Conservation (phyloP, 2,888 invertebrate genomes). For the Dicyrtoma fusca region DNA sequence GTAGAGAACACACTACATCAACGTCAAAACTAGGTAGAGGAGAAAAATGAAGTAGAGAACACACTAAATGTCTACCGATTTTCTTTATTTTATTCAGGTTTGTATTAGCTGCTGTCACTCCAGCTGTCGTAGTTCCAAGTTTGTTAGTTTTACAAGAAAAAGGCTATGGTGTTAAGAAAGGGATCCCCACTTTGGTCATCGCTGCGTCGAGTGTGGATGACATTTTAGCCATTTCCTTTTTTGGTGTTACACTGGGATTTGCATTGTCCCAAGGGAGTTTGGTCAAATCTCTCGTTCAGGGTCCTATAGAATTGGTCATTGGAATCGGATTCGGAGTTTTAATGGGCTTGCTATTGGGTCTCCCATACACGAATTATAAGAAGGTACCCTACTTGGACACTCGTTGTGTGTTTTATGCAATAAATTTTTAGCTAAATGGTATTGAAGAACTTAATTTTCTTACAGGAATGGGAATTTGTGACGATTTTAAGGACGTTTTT, state of each 20-base stretch:
- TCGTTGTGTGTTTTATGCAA: background rate
- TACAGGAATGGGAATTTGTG: slow-evolving; percentile 34
- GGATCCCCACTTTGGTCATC: slow-evolving; percentile 74
- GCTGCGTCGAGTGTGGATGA: slow-evolving; percentile 75
- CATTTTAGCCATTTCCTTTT: slow-evolving; percentile 74
- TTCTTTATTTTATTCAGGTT: slow-evolving; percentile 62
- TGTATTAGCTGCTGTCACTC: slow-evolving; percentile 71
- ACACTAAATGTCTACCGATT: too few species aligned
- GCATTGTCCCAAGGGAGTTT: slow-evolving; percentile 65
- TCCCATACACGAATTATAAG: slow-evolving; percentile 11
- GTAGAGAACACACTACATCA: too few species aligned
- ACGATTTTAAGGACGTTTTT: slow-evolving; percentile 62
- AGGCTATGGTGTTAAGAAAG: slow-evolving; percentile 72
- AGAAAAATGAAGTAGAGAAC: too few species aligned
- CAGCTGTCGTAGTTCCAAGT: slow-evolving; percentile 74
- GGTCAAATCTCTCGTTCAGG: slow-evolving; percentile 38
- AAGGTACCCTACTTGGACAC: background rate
- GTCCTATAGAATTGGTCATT: slow-evolving; percentile 40
- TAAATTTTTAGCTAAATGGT: background rate
- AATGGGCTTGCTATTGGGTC: slow-evolving; percentile 39
- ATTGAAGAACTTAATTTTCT: background rate
- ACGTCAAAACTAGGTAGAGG: too few species aligned
- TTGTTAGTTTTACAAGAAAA: slow-evolving; percentile 67
- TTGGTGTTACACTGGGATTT: slow-evolving; percentile 69
- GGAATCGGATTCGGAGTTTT: slow-evolving; percentile 40